Evolutionary conservation across 2,888 invertebrate genomes (phyloP), one percentile per base, ranked within the genome.

Genomic region (Pristionchus entomophagus): DNA sequence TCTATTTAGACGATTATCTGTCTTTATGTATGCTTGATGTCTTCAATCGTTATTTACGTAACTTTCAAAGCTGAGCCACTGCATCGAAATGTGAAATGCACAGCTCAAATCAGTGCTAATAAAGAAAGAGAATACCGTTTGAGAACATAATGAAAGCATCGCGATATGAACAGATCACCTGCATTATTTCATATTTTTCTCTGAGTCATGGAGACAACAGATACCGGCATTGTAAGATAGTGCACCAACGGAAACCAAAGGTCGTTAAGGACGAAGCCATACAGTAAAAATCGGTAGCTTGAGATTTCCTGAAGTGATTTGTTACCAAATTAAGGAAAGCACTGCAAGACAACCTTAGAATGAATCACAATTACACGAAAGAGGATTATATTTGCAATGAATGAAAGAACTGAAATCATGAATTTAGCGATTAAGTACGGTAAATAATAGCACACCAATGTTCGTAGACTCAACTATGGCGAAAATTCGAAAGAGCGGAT

Each of bases 81-180:
- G n/a, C n/a, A n/a, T n/a, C n/a, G n/a, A n/a, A n/a, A n/a, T n/a
- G n/a, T n/a, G n/a, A n/a, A n/a, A n/a, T n/a, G n/a, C n/a, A n/a
- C n/a, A n/a, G n/a, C n/a, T n/a, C n/a, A n/a, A n/a, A n/a, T n/a
- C n/a, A n/a, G n/a, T n/a, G n/a, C n/a, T n/a, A n/a, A n/a, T n/a
- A n/a, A 22, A 6, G 49, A 5, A 49, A 45, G 14, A 77, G 49
- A 77, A 77, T 49, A 0, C 77, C 77, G 41, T 49, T 49, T 0
- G 77, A 41, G 22, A 77, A 77, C 77, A 77, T 77, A 77, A 77
- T 77, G 49, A 77, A 77, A 2, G 49, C 77, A 77, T 77, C 77
- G 0, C 77, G 77, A 77, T 77, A 77, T 14, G 49, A 49, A 29
- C 77, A 77, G 49, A 77, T 77, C 5, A 77, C 49, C 77, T 77